Evolutionary conservation across 2,888 invertebrate species (phyloP), one percentile per base, ranked within the genome.

Genomic region (Chymomyza caudatula): DNA sequence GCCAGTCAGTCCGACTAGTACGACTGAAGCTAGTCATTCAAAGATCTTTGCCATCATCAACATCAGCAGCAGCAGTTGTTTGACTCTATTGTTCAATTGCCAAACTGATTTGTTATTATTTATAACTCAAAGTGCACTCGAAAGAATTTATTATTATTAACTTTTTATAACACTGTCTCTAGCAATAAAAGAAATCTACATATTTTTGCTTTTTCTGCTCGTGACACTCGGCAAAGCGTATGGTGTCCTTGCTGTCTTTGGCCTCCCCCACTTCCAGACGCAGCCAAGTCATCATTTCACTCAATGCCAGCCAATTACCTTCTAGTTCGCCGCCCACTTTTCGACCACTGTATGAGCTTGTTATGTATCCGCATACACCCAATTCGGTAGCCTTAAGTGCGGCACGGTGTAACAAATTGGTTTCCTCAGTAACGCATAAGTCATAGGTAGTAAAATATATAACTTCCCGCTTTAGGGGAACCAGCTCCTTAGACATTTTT

Each of bases 21-120:
- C 51, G 19, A 20, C 19, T 15, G n/a, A n/a, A 13, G 22, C 52
- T 22, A 52, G 52, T 53, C 53, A 53, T 29, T 53, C 23, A 53
- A 53, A 53, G 15, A 37, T 23, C 25, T 25, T 53, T 53, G 23
- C 53, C 25, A 15, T 25, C 53, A 53, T n/a, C 29, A 53, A 25
- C 53, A 53, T 23, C 25, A 53, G 19, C 52, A 22, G 20, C 22
- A 22, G 60, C 60, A 52, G 51, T 58, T 49, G 55, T 63, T 56
- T 52, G 29, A 57, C 15, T 74, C 79, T 75, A 84, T 78, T 78
- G 78, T 76, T 81, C 82, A 71, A 84, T 80, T 67, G 64, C 52
- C 60, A 57, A 64, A 60, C 55, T 66, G 76, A 77, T 79, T 82
- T 79, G 76, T 75, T 83, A 78, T 80, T 76, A 78, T 76, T 80